Evolutionary conservation across 2,888 invertebrate genomes (phyloP).

Genomic region (Flabesymbios commensalis): DNA sequence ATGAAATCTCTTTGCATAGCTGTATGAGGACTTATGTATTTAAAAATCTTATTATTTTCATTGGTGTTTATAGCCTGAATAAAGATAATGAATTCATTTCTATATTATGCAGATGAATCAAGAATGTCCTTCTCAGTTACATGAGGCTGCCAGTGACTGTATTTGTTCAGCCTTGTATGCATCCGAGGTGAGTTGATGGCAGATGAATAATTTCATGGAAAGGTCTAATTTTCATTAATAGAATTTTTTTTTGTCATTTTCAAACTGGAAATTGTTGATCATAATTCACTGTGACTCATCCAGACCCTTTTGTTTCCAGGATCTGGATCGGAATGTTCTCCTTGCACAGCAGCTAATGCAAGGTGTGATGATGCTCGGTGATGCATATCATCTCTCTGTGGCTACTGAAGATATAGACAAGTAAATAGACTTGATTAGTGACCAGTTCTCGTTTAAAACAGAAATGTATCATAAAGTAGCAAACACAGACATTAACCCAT

Average conservation of each 20-base stretch:
- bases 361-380: constrained; percentile 78
- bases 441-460: not conserved
- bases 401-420: constrained; percentile 90
- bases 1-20: too few relatives aligned
- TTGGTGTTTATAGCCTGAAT: not conserved
- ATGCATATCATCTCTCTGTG: constrained; percentile 86
- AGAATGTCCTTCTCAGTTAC: constrained; percentile 66
- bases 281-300: too few relatives aligned
- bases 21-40: too few relatives aligned
- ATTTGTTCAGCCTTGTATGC: constrained; percentile 83
- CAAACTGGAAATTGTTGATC: too few relatives aligned
- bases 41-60: too few relatives aligned
- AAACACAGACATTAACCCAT: too few relatives aligned
- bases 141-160: constrained; percentile 89
- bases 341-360: constrained; percentile 81
- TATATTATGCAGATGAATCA: constrained; percentile 24
- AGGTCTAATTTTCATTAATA: not conserved
- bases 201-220: not conserved
- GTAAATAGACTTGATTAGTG: too few relatives aligned
- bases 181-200: constrained; percentile 68
- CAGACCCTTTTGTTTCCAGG: too few relatives aligned
- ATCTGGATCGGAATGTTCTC: constrained; percentile 67
- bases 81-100: not conserved
- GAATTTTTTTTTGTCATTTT: too few relatives aligned
- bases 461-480: too few relatives aligned